Conservation (phyloP, 2,797 vertebrate species). For the Bovichtus variegatus region DNA sequence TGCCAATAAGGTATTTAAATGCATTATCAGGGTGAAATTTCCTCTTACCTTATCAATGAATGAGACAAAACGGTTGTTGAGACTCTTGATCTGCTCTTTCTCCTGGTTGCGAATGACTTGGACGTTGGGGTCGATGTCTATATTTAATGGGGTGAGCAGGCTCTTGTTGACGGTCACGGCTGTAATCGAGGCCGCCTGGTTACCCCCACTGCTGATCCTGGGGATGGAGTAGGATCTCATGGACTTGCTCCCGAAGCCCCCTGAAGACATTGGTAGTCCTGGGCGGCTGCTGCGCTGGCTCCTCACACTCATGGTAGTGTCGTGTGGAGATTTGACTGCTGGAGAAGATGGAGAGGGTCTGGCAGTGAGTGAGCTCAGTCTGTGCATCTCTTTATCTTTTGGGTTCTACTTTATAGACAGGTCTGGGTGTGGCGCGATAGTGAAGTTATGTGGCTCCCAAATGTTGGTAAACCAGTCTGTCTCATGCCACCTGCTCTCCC, state of each 20-base stretch:
- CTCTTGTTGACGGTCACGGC: constrained; percentile 84
- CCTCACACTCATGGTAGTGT: constrained; percentile 72
- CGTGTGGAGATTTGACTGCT: constrained; percentile 8
- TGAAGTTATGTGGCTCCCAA: constrained; percentile 49
- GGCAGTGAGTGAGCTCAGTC: constrained; percentile 9
- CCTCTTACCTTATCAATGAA: constrained; percentile 91
- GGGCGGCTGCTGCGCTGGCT: constrained; percentile 2
- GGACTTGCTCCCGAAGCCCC: constrained; percentile 74
- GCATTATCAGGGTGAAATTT: not conserved
- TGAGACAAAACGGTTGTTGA: constrained; percentile 92
- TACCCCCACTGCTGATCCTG: constrained; percentile 9
- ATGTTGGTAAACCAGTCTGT: constrained; percentile 75
- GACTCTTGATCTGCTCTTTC: constrained; percentile 93
- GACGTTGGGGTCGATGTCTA: constrained; percentile 78
- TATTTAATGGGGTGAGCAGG: constrained; percentile 84
- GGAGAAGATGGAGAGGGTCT: constrained; percentile 18
- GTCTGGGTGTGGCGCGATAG: constrained; percentile 60
- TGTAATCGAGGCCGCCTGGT: constrained; percentile 59
- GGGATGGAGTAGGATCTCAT: constrained; percentile 54
- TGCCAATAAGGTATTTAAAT: not conserved
- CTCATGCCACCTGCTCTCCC: constrained; percentile 52
- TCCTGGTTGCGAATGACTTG: constrained; percentile 87
- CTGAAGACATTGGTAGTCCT: not conserved
- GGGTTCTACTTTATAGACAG: constrained; percentile 66
- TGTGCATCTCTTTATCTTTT: constrained; percentile 40